Conservation (phyloP, 2,888 invertebrate genomes). For the Pardosa pseudoannulata region DNA sequence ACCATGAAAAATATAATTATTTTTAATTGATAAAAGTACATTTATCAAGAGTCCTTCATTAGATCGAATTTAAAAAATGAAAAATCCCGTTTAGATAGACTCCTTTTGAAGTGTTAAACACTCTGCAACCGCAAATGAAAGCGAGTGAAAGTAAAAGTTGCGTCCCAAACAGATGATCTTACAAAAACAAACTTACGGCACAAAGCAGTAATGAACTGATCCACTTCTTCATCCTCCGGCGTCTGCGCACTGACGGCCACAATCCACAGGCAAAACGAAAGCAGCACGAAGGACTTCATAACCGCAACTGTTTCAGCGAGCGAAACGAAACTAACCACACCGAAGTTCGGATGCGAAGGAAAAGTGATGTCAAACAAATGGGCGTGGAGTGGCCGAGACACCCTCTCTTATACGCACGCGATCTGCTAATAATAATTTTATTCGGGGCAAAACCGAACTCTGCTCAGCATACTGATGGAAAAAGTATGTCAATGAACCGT, state of each 20-base stretch:
- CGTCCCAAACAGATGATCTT: too few relatives aligned
- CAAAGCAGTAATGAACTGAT: conserved; percentile 7
- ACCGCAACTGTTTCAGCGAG: background rate
- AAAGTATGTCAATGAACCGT: conserved; percentile 30
- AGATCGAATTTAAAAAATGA: too few relatives aligned
- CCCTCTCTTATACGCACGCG: conserved; percentile 23
- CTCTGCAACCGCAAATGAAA: too few relatives aligned
- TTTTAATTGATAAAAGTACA: too few relatives aligned
- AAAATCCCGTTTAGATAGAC: too few relatives aligned
- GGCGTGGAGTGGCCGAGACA: background rate
- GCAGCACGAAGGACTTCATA: background rate
- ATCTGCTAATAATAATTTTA: conserved; percentile 18
- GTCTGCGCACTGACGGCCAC: background rate
- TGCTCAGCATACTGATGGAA: conserved; percentile 24
- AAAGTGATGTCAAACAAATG: background rate
- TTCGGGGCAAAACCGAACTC: conserved; percentile 9
- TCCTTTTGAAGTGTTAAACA: too few relatives aligned
- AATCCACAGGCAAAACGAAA: conserved; percentile 6
- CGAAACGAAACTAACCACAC: background rate
- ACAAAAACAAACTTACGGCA: conserved; percentile 7
- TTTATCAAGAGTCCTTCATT: too few relatives aligned
- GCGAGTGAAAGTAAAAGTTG: too few relatives aligned
- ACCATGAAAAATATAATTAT: too few relatives aligned
- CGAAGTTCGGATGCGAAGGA: background rate
- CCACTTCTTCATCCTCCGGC: conserved; percentile 14